Percentiles rank a stretch among this genome's conserved stretches.
phyloP scores from a whole-genome alignment of 2,113 vertebrate genomes.

The Rutilus rutilus region DNA sequence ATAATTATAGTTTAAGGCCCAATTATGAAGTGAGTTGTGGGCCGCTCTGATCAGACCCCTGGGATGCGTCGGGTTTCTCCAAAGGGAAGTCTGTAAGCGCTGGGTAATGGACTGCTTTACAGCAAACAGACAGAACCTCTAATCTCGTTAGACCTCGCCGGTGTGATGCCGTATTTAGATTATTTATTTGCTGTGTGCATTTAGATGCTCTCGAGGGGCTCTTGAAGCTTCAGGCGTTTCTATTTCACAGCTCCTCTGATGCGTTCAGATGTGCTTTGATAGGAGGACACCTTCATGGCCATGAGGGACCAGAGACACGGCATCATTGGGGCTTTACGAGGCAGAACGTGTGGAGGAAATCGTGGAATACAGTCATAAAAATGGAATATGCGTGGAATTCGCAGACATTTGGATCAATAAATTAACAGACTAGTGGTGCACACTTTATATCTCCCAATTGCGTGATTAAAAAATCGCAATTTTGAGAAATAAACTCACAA shows the following conservation, averaged over 20 bases:
- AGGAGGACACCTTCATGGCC: neutral
- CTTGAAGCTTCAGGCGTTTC: neutral
- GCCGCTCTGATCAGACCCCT: constrained; percentile 17
- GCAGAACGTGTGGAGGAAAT: neutral
- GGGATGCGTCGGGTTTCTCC: neutral
- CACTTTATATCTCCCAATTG: no score
- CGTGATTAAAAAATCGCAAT: no score
- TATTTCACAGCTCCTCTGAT: constrained; percentile 27
- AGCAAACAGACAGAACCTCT: constrained; percentile 46
- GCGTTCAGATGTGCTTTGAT: neutral
- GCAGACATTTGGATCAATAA: no score
- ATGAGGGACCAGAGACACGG: neutral
- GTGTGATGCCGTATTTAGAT: neutral
- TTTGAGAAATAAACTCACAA: no score
- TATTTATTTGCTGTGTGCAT: neutral
- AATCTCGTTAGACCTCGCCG: constrained; percentile 35
- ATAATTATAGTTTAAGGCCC: constrained; percentile 12
- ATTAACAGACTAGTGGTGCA: no score
- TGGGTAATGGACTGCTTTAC: constrained; percentile 40
- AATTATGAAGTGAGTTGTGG: constrained; percentile 41
- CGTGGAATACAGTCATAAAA: neutral
- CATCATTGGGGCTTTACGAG: neutral
- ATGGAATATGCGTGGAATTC: no score
- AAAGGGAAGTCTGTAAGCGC: constrained; percentile 14
- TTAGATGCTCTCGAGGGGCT: constrained; percentile 10